Evolutionary conservation across 2,797 vertebrate species (phyloP).

Genomic region (Spondyliosoma cantharus): DNA sequence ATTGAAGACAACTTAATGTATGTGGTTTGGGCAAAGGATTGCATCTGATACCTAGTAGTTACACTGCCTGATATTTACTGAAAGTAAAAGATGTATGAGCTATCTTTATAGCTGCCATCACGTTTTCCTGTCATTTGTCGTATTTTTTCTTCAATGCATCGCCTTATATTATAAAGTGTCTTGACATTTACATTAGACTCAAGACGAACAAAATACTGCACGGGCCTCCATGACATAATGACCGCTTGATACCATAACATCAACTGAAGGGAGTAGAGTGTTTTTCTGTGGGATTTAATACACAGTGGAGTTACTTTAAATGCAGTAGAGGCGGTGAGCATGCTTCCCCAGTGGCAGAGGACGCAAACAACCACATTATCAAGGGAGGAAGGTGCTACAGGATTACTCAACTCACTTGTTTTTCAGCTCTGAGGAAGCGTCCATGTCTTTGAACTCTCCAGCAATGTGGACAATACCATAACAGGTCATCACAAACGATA

Average conservation of each 20-base stretch:
- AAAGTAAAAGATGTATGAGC: neutral
- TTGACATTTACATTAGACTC: neutral
- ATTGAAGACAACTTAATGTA: neutral
- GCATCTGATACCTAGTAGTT: neutral
- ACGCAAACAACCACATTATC: conserved; percentile 37
- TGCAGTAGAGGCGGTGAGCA: neutral
- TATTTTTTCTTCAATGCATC: neutral
- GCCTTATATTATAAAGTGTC: neutral
- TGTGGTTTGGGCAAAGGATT: too few relatives aligned
- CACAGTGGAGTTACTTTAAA: conserved; percentile 5
- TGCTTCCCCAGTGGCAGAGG: conserved; percentile 28
- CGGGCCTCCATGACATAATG: neutral
- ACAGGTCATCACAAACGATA: conserved; percentile 95
- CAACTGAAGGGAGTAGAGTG: neutral
- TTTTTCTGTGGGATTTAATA: conserved; percentile 3
- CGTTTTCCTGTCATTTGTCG: neutral
- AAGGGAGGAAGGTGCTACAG: conserved; percentile 4
- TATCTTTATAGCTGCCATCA: neutral
- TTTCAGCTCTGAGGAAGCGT: conserved; percentile 97
- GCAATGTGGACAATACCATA: conserved; percentile 98
- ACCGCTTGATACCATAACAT: neutral
- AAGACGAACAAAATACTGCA: neutral
- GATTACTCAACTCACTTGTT: conserved; percentile 89
- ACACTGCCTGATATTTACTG: too few relatives aligned
- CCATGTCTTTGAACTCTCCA: conserved; percentile 99